These are phyloP conservation scores for Gadus macrocephalus DNA, from an alignment of 2,113 vertebrate genomes.

Conservation along the genomic window DNA sequence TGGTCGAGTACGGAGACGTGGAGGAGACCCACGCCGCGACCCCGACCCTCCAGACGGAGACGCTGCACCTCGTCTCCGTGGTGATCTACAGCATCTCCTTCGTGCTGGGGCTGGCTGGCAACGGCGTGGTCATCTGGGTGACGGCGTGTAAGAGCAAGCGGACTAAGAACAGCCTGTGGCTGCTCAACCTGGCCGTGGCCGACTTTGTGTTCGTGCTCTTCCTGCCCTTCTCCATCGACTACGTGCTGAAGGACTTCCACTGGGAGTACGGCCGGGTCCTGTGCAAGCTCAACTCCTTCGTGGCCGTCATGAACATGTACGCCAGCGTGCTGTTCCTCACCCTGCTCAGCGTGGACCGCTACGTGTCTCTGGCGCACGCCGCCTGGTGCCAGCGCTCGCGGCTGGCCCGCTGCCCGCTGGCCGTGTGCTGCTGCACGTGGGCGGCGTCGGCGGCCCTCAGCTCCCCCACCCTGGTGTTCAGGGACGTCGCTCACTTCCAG, in stretches of 20 bases:
- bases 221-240: constrained; percentile 88
- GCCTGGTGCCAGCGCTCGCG: constrained; percentile 73
- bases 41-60: constrained; percentile 57
- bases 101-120: constrained; percentile 85
- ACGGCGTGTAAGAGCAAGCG: constrained; percentile 86
- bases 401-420: constrained; percentile 65
- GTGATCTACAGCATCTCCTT: constrained; percentile 82
- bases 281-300: constrained; percentile 91
- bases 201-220: constrained; percentile 94
- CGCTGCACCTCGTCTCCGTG: constrained; percentile 82
- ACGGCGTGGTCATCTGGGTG: constrained; percentile 90
- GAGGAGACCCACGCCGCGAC: constrained; percentile 47
- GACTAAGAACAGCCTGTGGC: constrained; percentile 85
- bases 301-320: constrained; percentile 90
- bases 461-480: constrained; percentile 80
- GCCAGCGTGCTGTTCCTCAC: constrained; percentile 94
- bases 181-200: constrained; percentile 90
- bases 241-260: constrained; percentile 85
- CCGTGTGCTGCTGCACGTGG: constrained; percentile 77
- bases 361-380: constrained; percentile 78
- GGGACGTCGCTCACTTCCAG: constrained; percentile 71
- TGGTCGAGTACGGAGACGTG: constrained; percentile 60
- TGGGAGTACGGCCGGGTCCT: constrained; percentile 85
- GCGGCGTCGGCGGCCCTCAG: constrained; percentile 71
- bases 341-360: constrained; percentile 87